Percentiles rank a stretch among this genome's conserved stretches.
Evolutionary conservation across 2,113 vertebrate genomes (phyloP).

Genomic region (Eptesicus fuscus): DNA sequence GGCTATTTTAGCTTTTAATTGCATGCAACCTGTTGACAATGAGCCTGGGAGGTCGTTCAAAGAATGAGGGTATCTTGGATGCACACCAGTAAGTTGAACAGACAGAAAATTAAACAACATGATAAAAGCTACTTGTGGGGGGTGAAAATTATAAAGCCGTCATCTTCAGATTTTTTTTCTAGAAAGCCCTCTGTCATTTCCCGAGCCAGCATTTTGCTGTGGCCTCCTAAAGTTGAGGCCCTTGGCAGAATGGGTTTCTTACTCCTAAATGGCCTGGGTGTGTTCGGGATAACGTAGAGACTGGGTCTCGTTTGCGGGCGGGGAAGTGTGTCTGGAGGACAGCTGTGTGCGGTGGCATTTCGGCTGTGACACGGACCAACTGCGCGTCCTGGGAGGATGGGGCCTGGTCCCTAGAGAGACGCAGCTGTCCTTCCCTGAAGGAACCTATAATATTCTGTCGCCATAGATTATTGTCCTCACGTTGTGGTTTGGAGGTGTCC

Average conservation of each 20-base stretch:
- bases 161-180: not conserved
- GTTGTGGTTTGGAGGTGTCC: not conserved
- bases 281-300: not conserved
- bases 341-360: slow-evolving; percentile 25
- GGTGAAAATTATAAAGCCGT: not conserved
- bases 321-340: not conserved
- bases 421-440: not conserved
- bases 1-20: not conserved
- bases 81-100: not conserved
- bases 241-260: slow-evolving; percentile 7
- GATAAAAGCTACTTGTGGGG: not conserved
- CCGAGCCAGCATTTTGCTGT: not conserved
- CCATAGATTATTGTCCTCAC: not conserved
- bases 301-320: not conserved
- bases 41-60: not conserved
- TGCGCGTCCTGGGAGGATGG: not conserved
- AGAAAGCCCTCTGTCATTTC: not conserved
- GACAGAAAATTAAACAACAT: not conserved
- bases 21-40: slow-evolving; percentile 51
- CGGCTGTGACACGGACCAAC: not conserved
- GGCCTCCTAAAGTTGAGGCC: not conserved
- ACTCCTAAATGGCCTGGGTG: not conserved
- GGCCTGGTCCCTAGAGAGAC: not conserved
- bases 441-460: not conserved
- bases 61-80: not conserved